Evolutionary conservation across 92 coral and sea anemone species (phyloP), one percentile per base, ranked within the genome.

Genomic region (Phenganax stokvisi): DNA sequence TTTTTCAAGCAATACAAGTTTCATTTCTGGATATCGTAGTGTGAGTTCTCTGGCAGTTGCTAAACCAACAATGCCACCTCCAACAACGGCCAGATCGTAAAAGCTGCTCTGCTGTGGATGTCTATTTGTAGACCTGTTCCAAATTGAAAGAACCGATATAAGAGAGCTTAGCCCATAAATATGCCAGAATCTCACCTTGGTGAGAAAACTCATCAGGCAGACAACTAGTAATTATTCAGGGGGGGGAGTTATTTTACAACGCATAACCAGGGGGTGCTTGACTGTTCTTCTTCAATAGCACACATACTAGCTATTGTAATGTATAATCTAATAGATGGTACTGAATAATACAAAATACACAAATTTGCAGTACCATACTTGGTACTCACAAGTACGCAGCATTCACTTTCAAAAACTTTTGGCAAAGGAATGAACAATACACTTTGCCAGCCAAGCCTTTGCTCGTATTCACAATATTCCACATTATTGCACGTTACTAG

Each of bases 51-150:
- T 86, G 62, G 98, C 98, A 30, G 94, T 94, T 9, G 91, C 97
- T 37, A 94, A 82, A 59, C 98, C 98, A 60, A 94, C 85, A 53
- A 94, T 90, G 15, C 98, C 98, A 3, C 96, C 98, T 69, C 98
- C 98, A 72, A 94, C 96, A 66, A 94, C 80, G 67, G 90, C 94
- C 29, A 94, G 52, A 64, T 94, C 98, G 86, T 94, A 94, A 29
- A 73, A 53, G 1, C 47, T 29, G 13, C 11, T 20, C 44, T 53
- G 20, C 16, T 73, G 25, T 54, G 73, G 2, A 3, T 12, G 54
- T n/a, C 12, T 20, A 8, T 51, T 68, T 68, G 73, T 68, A 12
- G 73, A 68, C 15, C 73, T 68, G 47, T 37, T 37, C 47, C 47
- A 37, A 37, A 1, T 37, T 37, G 47, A 37, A 37, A 5, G 5